Percentiles rank a stretch among this genome's conserved stretches.
Evolutionary conservation across 2,113 vertebrate genomes (phyloP).

Genomic region (Lichenostomus cassidix): DNA sequence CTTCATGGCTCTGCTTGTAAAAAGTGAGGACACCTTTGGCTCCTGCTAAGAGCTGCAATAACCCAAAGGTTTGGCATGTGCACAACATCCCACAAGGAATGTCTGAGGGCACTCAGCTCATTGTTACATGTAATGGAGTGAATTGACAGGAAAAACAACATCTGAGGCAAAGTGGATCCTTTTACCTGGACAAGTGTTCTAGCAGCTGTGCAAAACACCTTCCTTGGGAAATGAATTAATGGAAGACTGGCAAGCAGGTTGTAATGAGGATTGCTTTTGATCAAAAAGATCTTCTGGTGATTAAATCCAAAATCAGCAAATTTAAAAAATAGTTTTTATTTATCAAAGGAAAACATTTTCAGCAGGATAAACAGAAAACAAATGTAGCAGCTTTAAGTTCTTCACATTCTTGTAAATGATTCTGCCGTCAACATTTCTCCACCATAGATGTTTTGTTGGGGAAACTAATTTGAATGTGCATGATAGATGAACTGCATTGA

Average conservation of each 20-base stretch:
- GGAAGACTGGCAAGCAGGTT: background rate
- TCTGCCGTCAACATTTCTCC: constrained; percentile 37
- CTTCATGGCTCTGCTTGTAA: background rate
- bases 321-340: constrained; percentile 12
- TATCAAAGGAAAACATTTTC: constrained; percentile 52
- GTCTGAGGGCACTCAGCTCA: background rate
- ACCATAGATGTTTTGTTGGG: constrained; percentile 56
- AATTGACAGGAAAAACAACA: background rate
- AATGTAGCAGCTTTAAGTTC: constrained; percentile 39
- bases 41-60: background rate
- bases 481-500: constrained; percentile 69
- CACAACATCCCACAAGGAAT: background rate
- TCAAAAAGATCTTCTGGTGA: background rate
- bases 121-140: background rate
- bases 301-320: background rate
- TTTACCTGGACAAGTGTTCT: constrained; percentile 22
- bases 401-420: constrained; percentile 62
- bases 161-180: background rate
- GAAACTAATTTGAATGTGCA: constrained; percentile 65
- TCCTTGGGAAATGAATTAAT: background rate
- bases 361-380: constrained; percentile 32
- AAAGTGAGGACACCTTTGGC: background rate
- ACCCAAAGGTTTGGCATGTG: accelerated
- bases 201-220: background rate
- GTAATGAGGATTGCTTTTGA: background rate